Base-by-base conservation (phyloP, 2,113 vertebrate genomes). In the Meleagris gallopavo region DNA sequence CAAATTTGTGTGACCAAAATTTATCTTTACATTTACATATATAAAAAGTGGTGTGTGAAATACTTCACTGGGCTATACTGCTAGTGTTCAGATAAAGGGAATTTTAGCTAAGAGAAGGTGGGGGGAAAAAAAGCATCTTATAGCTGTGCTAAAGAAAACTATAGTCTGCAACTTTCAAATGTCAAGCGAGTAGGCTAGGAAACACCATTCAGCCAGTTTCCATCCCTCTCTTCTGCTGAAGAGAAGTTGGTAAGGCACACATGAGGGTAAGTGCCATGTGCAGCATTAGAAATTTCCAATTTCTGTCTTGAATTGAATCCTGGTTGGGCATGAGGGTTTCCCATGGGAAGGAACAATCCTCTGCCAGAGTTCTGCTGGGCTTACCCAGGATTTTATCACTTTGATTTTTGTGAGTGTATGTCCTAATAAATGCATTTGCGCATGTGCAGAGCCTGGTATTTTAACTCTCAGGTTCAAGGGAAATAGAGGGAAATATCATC, bases 221-320 rank as follows among this genome's bases (percentile, higher is more conserved):
- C 25, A 43, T 69, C 36, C 69, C 12, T 83, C 21, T 7, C 8
- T 77, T 2, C 0, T 64, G 12, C 46, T 78, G 54, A 13, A 82
- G 50, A 57, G 76, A 15, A 64, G 4, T 32, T 48, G 20, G 7
- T 4, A 0, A 36, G 16, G 7, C 20, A 52, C 0, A 1, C 24
- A 43, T 12, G 1, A 1, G 27, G 11, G 19, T 25, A 60, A 34
- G 25, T 7, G 54, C 13, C 32, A 32, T 2, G 11, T 41, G 36
- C 6, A 48, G 46, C 86, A 19, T 50, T 86, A 40, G 55, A 77
- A 92, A 89, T 69, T 46, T 17, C 60, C 48, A 5, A 13, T 74
- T 84, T 82, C 54, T 80, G 2, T 32, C 21, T 40, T 40, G 40
- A 40, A 40, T 66, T 77, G 58, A 71, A 91, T 67, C 11, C 57